Evolutionary conservation across 2,113 vertebrate genomes (phyloP).

Genomic region (Myrmecophaga tridactyla): DNA sequence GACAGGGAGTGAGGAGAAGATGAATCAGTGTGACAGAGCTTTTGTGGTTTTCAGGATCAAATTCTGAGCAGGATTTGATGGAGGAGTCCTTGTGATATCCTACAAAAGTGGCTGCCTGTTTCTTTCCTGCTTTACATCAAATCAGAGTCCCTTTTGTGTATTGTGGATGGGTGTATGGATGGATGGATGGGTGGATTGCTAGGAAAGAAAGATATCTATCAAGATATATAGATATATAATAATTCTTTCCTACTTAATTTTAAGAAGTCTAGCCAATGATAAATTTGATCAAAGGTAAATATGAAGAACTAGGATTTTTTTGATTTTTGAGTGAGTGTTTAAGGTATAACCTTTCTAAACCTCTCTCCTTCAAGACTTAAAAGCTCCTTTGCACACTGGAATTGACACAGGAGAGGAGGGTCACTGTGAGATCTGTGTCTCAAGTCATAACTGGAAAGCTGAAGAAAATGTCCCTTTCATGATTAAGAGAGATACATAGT

Average conservation of each 20-base stretch:
- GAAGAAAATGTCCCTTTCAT: neutral
- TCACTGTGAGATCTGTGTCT: neutral
- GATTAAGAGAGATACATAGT: neutral
- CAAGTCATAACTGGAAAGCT: neutral
- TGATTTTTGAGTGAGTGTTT: neutral
- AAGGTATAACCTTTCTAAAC: neutral
- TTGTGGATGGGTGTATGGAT: neutral
- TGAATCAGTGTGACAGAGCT: neutral
- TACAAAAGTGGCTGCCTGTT: neutral
- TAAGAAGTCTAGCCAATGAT: neutral
- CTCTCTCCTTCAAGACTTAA: neutral
- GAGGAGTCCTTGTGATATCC: neutral
- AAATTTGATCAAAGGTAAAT: neutral
- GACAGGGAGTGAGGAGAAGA: neutral
- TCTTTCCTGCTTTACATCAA: slow-evolving; percentile 4
- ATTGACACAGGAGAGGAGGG: neutral
- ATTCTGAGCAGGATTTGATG: slow-evolving; percentile 12
- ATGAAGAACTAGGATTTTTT: neutral
- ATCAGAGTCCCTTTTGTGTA: neutral
- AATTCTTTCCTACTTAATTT: neutral
- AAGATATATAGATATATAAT: neutral
- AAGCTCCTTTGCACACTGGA: neutral
- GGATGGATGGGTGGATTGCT: no score
- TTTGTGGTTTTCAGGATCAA: neutral
- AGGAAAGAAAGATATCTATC: no score